Base-by-base conservation (phyloP, 1,140 invertebrate genomes). In the Plectrocnemia conspersa region DNA sequence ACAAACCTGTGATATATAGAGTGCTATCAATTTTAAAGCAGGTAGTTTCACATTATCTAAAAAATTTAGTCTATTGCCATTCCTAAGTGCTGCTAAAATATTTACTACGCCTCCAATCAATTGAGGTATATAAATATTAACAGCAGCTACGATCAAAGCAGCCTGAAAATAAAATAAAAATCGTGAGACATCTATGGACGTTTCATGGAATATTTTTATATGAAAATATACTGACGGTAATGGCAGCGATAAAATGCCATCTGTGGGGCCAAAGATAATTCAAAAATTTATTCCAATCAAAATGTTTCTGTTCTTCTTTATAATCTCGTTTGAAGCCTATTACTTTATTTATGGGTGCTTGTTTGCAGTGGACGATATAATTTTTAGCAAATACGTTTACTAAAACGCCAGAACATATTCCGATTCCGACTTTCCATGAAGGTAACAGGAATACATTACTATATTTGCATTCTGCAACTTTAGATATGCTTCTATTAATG, bases 91-190 rank as follows among this genome's bases (percentile, higher is more conserved):
- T 1, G 59, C 59, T 46, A 62, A 44, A 9, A 62, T 50, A 47
- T 62, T 62, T 3, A 62, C 56, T 15, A 62, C 47, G n/a, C 10
- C 9, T 9, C 59, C 59, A 33, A 62, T 62, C 3, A 62, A 46
- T 36, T 62, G 59, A 21, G 59, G 59, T 42, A 62, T 62, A 50
- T 58, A 62, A 53, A 62, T 62, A 41, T 55, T 62, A 2, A 62
- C 52, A 24, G 59, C 59, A 6, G 59, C 59, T 23, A 62, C 59
- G 23, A 56, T 53, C 2, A 62, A 35, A 15, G 59, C 59, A 11
- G 59, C 59, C 59, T 62, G 25, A 19, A 58, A 44, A 48, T 21
- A 55, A n/a, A 13, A 52, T 70, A 44, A 40, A 11, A 22, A 24
- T 32, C 13, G 16, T n/a, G 16, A 10, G 10, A 32, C n/a, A 38